A percentile compares a stretch with the other conserved stretches of the same genome.
phyloP scores from a whole-genome alignment of 2,888 invertebrate genomes.

The Loripinus fragilis region DNA sequence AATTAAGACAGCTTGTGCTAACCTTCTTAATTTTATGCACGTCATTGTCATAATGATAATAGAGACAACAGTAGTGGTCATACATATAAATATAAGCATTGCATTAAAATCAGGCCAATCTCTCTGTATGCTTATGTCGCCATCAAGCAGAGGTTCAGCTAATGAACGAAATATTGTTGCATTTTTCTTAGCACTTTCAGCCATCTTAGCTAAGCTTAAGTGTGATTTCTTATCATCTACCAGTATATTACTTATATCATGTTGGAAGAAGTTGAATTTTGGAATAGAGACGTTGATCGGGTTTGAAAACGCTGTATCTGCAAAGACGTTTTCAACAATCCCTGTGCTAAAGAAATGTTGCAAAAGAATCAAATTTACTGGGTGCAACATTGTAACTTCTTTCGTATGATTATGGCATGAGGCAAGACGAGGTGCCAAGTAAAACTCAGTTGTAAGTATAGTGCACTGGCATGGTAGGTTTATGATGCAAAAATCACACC shows the following conservation, averaged over 20 bases:
- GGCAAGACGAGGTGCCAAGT: constrained; percentile 6
- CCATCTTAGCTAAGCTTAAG: neutral
- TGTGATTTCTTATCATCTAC: constrained; percentile 19
- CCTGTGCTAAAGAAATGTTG: constrained; percentile 22
- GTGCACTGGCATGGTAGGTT: constrained; percentile 33
- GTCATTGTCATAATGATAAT: too few relatives aligned
- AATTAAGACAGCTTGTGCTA: too few relatives aligned
- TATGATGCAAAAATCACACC: constrained; percentile 35
- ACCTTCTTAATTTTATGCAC: too few relatives aligned
- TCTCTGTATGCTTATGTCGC: too few relatives aligned
- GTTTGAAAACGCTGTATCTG: constrained; percentile 15
- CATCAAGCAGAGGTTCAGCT: too few relatives aligned
- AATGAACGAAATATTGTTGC: too few relatives aligned
- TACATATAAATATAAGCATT: too few relatives aligned
- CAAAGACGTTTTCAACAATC: neutral
- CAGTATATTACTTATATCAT: constrained; percentile 10
- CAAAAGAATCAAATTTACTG: constrained; percentile 22
- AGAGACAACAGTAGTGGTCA: too few relatives aligned
- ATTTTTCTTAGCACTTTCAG: too few relatives aligned
- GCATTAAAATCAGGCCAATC: too few relatives aligned
- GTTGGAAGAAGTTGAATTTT: constrained; percentile 15
- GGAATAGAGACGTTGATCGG: constrained; percentile 20
- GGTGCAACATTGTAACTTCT: constrained; percentile 12
- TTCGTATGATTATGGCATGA: neutral
- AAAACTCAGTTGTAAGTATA: neutral